phyloP scores from a whole-genome alignment of 1,140 invertebrate genomes.

The Acromyrmex charruanus region DNA sequence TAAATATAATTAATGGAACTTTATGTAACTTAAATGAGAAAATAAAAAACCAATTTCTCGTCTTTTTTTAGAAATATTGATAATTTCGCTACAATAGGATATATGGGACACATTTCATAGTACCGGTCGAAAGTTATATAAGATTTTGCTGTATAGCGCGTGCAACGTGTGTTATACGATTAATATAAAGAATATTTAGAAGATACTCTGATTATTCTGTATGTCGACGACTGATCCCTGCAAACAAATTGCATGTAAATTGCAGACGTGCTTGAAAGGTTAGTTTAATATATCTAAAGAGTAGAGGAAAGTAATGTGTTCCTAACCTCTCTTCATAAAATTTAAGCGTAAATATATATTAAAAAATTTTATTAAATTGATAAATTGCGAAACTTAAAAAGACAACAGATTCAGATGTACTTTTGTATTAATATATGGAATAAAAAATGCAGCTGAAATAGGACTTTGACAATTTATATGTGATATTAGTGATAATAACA shows the following conservation, averaged over 20 bases:
- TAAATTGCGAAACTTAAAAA: not conserved
- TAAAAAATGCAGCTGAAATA: not conserved
- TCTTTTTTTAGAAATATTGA: no score
- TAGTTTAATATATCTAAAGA: constrained; percentile 61
- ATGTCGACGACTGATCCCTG: constrained; percentile 89
- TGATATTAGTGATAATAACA: not conserved
- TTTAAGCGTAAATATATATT: not conserved
- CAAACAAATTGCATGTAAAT: constrained; percentile 91
- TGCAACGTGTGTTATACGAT: no score
- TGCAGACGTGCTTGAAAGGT: constrained; percentile 93
- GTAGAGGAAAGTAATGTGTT: not conserved
- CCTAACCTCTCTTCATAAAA: constrained; percentile 36
- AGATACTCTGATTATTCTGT: constrained; percentile 12
- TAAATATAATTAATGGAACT: not conserved
- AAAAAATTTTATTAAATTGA: not conserved
- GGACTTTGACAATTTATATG: not conserved
- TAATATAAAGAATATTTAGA: not conserved
- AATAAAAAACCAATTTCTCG: no score
- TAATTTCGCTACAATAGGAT: no score
- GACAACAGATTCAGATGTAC: constrained; percentile 6
- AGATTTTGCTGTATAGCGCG: not conserved
- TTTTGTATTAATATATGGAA: not conserved
- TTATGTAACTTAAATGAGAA: no score
- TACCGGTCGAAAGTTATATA: not conserved
- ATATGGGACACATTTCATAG: no score